Percentiles rank a stretch among this genome's conserved stretches.
These are phyloP conservation scores for Cnemophilus loriae DNA, from an alignment of 2,113 vertebrate species.

Conservation along the genomic window DNA sequence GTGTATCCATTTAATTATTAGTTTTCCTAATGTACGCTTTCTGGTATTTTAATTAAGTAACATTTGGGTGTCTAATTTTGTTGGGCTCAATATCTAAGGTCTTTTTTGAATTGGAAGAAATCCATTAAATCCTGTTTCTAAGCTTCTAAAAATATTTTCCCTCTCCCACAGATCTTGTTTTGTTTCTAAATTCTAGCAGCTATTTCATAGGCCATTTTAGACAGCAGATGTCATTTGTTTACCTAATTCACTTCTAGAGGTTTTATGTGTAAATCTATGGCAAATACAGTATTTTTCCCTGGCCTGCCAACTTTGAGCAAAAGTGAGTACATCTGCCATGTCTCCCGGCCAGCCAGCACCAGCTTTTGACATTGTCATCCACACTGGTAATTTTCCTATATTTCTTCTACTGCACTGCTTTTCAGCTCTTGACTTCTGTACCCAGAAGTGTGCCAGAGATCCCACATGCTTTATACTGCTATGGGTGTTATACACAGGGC, in stretches of 20 bases:
- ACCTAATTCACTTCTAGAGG: neutral
- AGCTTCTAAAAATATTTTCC: neutral
- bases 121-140: neutral
- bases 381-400: neutral
- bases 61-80: neutral
- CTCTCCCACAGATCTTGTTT: neutral
- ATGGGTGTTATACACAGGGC: too few relatives aligned
- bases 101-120: neutral
- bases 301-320: neutral
- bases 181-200: neutral
- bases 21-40: neutral
- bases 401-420: neutral
- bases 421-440: neutral
- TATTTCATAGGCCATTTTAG: neutral
- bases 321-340: neutral
- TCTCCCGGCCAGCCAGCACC: neutral
- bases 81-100: neutral
- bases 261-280: neutral
- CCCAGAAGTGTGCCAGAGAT: neutral
- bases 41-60: neutral
- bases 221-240: neutral
- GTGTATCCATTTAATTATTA: neutral
- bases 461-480: fast-evolving
- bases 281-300: neutral
- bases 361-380: neutral